Conservation (phyloP, 1,140 invertebrate species). For the Drosophila tristis region DNA sequence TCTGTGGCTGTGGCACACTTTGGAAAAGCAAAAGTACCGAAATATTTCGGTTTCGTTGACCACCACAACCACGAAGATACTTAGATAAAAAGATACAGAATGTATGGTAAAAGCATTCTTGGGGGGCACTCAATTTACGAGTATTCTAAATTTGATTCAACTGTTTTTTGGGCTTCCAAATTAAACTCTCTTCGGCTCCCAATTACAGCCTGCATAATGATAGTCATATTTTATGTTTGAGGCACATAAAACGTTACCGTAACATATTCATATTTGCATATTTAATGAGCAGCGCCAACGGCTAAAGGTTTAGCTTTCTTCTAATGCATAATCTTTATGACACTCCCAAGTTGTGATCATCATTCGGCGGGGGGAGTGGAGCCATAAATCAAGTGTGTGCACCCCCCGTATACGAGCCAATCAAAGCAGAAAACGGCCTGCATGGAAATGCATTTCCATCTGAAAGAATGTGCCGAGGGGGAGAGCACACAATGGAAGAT, state of each 20-base stretch:
- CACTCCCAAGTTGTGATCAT: conserved; percentile 50
- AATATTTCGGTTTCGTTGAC: conserved; percentile 72
- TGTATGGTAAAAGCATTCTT: conserved; percentile 6
- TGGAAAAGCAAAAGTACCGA: conserved; percentile 77
- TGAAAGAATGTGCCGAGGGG: conserved; percentile 12
- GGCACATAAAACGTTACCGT: too few species aligned
- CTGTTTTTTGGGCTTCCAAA: too few species aligned
- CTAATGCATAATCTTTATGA: conserved; percentile 43
- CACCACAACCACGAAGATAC: conserved; percentile 47
- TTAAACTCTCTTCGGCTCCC: too few species aligned
- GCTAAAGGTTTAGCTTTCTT: conserved; percentile 50
- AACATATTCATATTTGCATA: neutral
- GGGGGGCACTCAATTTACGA: neutral
- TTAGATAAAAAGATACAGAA: conserved; percentile 13
- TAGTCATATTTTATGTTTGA: too few species aligned
- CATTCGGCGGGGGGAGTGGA: conserved; percentile 22
- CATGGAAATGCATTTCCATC: conserved; percentile 61
- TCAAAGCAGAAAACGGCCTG: conserved; percentile 33
- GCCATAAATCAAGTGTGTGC: conserved; percentile 60
- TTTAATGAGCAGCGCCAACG: conserved; percentile 41
- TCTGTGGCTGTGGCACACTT: conserved; percentile 25
- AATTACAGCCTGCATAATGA: too few species aligned
- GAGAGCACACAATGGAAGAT: conserved; percentile 26
- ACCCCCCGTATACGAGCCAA: conserved; percentile 19
- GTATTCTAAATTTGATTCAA: too few species aligned